A percentile compares a stretch with the other conserved stretches of the same genome.
Evolutionary conservation across 2,888 invertebrate species (phyloP).

Genomic region (Ariolimax columbianus): DNA sequence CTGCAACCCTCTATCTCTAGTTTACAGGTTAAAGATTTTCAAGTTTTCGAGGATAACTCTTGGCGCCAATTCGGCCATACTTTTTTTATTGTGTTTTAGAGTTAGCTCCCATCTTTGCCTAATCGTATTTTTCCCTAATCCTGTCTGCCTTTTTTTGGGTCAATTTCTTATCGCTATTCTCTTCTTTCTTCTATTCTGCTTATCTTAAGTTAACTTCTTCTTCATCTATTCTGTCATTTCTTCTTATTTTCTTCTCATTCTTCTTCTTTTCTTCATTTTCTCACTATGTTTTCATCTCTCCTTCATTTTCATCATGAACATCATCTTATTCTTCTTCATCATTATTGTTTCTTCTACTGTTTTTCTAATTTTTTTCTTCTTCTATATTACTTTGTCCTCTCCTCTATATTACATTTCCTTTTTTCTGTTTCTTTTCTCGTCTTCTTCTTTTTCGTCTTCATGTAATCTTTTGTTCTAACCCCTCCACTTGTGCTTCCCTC

Average conservation of each 20-base stretch:
- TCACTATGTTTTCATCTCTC: too few species aligned
- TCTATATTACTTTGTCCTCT: too few species aligned
- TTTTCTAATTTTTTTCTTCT: too few species aligned
- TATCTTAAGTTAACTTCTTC: neutral
- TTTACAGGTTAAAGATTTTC: neutral
- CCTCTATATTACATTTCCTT: too few species aligned
- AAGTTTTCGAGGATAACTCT: neutral
- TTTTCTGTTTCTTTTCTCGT: too few species aligned
- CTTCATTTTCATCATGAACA: too few species aligned
- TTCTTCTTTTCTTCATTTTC: neutral
- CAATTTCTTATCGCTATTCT: neutral
- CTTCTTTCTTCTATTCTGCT: neutral
- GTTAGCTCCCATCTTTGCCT: neutral
- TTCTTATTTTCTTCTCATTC: slow-evolving; percentile 10
- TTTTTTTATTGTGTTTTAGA: neutral
- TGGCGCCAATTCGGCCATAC: neutral
- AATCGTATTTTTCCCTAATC: neutral
- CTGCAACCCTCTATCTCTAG: neutral
- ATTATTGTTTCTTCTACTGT: too few species aligned
- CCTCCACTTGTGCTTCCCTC: slow-evolving; percentile 8
- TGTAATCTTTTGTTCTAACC: slow-evolving; percentile 16
- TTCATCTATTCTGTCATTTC: neutral
- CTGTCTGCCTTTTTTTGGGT: neutral
- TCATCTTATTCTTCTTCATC: too few species aligned
- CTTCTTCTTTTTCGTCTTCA: slow-evolving; percentile 12